A percentile compares a stretch with the other conserved stretches of the same genome.
phyloP scores from a whole-genome alignment of 2,797 vertebrate species.

The Spinus olivaceus region DNA sequence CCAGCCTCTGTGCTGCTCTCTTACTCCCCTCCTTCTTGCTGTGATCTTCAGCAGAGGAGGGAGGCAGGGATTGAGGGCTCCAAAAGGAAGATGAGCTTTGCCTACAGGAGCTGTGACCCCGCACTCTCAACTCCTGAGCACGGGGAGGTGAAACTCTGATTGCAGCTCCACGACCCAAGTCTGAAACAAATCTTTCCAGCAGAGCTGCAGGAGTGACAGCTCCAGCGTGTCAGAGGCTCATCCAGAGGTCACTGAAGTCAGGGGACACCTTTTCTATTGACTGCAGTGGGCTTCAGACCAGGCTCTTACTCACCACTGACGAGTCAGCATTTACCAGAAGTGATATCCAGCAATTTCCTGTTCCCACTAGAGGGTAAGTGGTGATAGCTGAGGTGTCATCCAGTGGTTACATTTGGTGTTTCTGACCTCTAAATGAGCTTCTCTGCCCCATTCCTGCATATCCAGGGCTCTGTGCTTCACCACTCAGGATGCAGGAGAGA shows the following conservation, averaged over 20 bases:
- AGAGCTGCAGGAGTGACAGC: not conserved
- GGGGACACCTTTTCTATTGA: slow-evolving; percentile 49
- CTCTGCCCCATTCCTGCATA: not conserved
- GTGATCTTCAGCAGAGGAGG: no score
- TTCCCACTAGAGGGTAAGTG: not conserved
- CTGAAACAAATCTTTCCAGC: not conserved
- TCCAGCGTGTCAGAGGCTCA: not conserved
- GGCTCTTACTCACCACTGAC: slow-evolving; percentile 16
- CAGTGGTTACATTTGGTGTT: not conserved
- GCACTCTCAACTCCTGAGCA: not conserved
- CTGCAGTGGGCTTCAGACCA: not conserved
- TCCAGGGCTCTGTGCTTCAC: not conserved
- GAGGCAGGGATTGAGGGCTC: not conserved
- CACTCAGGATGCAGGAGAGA: not conserved
- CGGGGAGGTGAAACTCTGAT: fast-evolving
- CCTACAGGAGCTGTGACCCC: not conserved
- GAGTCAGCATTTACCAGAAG: slow-evolving; percentile 50
- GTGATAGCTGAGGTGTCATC: slow-evolving; percentile 20
- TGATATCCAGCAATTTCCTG: slow-evolving; percentile 45
- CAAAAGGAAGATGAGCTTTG: not conserved
- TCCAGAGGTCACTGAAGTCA: slow-evolving; percentile 47
- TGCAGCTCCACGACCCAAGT: fast-evolving
- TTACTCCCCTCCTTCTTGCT: no score
- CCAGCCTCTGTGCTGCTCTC: no score
- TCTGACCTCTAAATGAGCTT: not conserved